A percentile compares a stretch with the other conserved stretches of the same genome.
phyloP scores from a whole-genome alignment of 2,888 invertebrate genomes.

The Epistrophe grossulariae region DNA sequence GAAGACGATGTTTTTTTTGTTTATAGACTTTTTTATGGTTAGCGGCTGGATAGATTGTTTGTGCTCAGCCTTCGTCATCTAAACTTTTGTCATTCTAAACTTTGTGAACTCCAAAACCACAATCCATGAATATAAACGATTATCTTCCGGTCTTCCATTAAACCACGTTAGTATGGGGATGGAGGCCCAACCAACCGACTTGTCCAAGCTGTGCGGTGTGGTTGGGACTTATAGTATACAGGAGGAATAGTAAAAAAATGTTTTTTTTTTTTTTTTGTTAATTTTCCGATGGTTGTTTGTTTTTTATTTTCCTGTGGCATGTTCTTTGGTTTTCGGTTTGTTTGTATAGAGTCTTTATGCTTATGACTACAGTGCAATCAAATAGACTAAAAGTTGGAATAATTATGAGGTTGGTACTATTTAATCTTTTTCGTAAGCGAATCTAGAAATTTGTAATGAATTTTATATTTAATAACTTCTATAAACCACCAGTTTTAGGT shows the following conservation, averaged over 20 bases:
- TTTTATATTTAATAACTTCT: background rate
- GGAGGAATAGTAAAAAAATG: constrained; percentile 26
- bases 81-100: constrained; percentile 69
- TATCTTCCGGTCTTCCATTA: constrained; percentile 64
- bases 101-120: constrained; percentile 62
- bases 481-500: no score
- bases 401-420: background rate
- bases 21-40: constrained; percentile 35
- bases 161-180: constrained; percentile 7
- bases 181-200: background rate
- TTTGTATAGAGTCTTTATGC: background rate
- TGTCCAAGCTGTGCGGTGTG: background rate
- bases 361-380: constrained; percentile 16
- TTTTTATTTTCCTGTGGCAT: constrained; percentile 48
- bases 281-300: constrained; percentile 13
- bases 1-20: constrained; percentile 23
- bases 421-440: background rate
- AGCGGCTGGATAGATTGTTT: constrained; percentile 34
- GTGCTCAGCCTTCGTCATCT: constrained; percentile 40
- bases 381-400: background rate
- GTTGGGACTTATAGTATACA: background rate
- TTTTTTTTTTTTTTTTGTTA: background rate
- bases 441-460: background rate
- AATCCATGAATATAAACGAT: constrained; percentile 70
- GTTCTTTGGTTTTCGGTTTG: constrained; percentile 32